Conservation (phyloP, 2,797 vertebrate species). For the Avahi laniger region DNA sequence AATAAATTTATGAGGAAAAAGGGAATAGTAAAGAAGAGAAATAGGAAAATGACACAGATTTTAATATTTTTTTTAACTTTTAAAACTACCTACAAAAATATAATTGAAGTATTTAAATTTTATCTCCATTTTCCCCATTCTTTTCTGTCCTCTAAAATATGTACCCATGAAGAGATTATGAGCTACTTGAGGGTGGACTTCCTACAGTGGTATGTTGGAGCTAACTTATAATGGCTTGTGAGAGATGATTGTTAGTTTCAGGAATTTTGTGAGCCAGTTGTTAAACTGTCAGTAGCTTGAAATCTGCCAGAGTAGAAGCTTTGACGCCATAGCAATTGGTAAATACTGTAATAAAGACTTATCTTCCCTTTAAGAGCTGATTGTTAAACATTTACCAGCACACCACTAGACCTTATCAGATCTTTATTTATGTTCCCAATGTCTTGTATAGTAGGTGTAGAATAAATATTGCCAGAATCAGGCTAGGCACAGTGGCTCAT, state of each 20-base stretch:
- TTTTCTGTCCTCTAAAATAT: slow-evolving; percentile 38
- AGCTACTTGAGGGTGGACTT: neutral
- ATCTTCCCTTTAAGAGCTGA: neutral
- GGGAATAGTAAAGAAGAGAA: neutral
- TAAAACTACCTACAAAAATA: slow-evolving; percentile 19
- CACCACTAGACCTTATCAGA: neutral
- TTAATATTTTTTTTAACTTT: slow-evolving; percentile 47
- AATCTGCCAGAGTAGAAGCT: neutral
- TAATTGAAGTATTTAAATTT: slow-evolving; percentile 18
- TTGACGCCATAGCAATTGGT: neutral
- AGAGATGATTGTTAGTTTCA: neutral
- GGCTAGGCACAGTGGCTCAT: neutral
- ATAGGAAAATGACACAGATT: neutral
- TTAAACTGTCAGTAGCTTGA: neutral
- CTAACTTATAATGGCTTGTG: neutral
- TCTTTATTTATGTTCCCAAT: neutral
- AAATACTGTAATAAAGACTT: neutral
- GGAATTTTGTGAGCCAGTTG: neutral
- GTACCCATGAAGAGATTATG: neutral
- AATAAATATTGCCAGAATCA: slow-evolving; percentile 4
- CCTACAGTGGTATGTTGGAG: neutral
- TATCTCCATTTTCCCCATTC: neutral
- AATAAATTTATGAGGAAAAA: slow-evolving; percentile 26
- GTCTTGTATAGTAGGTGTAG: neutral
- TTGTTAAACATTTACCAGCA: neutral